phyloP scores from a whole-genome alignment of 2,888 invertebrate genomes.

The Augochlorella aurata region DNA sequence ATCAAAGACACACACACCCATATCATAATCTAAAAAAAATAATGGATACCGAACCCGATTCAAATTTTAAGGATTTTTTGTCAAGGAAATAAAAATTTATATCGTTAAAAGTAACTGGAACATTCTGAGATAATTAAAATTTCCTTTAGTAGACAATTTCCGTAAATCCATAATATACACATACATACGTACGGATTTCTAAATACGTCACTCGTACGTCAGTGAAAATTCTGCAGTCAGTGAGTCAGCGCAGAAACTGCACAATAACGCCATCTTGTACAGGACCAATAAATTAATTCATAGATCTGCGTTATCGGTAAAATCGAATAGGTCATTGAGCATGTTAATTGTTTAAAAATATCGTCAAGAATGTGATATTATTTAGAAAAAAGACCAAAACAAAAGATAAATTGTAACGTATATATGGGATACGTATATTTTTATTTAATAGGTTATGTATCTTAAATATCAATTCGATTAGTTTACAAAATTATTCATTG shows the following conservation, averaged over 20 bases:
- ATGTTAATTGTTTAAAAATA: neutral
- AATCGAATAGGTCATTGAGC: neutral
- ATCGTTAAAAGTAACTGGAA: neutral
- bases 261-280: neutral
- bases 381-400: neutral
- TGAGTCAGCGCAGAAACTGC: neutral
- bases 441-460: neutral
- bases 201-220: neutral
- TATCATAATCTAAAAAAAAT: neutral
- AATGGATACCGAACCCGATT: neutral
- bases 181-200: neutral
- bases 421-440: neutral
- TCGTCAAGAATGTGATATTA: neutral
- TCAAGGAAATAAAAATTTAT: neutral
- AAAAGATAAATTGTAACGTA: neutral
- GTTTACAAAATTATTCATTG: constrained; percentile 4
- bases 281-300: neutral
- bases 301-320: neutral
- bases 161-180: neutral
- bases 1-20: too few species aligned
- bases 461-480: neutral
- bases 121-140: neutral
- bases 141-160: too few species aligned
- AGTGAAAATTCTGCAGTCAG: neutral
- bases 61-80: neutral